Base-by-base conservation (phyloP, 2,888 invertebrate species). In the Tenthredo distinguenda region DNA sequence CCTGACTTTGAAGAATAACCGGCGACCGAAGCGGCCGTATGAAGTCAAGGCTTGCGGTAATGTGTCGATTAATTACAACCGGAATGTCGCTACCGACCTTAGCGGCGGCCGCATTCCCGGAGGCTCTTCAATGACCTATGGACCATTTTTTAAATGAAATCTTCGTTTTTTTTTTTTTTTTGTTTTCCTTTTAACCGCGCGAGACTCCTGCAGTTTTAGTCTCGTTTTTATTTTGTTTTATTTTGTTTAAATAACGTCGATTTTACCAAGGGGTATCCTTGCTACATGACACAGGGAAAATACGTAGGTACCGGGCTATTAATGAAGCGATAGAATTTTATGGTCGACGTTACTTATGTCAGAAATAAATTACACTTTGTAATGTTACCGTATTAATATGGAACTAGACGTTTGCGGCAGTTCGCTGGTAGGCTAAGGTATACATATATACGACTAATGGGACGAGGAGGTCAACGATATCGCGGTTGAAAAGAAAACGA, bases 21-120 rank as follows among this genome's bases (percentile, higher is more conserved):
- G 81, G 65, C 81, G 37, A 62, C 37, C 12, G 21, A 40, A 43
- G 40, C 81, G 37, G 65, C 62, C 15, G 55, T 18, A 15, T 47
- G 47, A 34, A 43, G 26, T 50, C 81, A 62, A 81, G 83, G 65
- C 65, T 50, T 43, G 68, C 87, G 88, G 88, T 88, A 89, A 89
- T 88, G 89, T 86, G 86, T 86, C 88, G 87, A 88, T 89, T 88
- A 87, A 88, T 89, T 89, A 86, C 85, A 58, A 65, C 76, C 71
- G 47, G 86, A 86, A 86, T 86, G 84, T 84, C 81, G 86, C 86
- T 86, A 86, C 86, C 86, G 85, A 62, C 79, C 84, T 85, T 86
- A 76, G 84, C 86, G 86, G 84, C 68, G 71, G 18, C 68, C 83
- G 83, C 86, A 87, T 85, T 85, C 85, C 47, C 47, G 68, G 79